phyloP scores from a whole-genome alignment of 2,888 invertebrate species.

The Eupelmus urozonus region DNA sequence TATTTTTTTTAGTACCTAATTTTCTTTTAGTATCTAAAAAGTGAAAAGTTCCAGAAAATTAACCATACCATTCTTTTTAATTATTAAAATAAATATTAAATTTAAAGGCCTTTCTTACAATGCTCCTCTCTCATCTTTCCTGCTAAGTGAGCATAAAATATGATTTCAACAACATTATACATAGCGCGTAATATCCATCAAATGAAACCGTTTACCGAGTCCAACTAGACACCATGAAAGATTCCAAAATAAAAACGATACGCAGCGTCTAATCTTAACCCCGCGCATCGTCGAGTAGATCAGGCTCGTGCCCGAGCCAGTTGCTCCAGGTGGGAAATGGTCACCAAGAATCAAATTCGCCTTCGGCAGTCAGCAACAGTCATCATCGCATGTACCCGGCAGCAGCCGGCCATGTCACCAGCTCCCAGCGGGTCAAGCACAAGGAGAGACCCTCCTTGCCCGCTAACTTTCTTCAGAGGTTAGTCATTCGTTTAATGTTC shows the following conservation, averaged over 20 bases:
- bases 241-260: background rate
- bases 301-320: conserved; percentile 95
- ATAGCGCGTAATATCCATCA: too few species aligned
- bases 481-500: conserved; percentile 74
- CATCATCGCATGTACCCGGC: conserved; percentile 74
- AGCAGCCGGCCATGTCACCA: conserved; percentile 72
- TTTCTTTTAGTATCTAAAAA: too few species aligned
- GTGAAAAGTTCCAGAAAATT: too few species aligned
- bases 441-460: conserved; percentile 81
- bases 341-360: conserved; percentile 79
- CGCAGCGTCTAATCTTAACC: conserved; percentile 31
- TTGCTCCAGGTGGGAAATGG: conserved; percentile 84
- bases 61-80: too few species aligned
- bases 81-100: too few species aligned
- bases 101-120: too few species aligned
- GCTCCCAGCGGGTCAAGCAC: conserved; percentile 82
- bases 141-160: too few species aligned
- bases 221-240: background rate
- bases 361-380: conserved; percentile 66
- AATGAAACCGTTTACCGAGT: background rate
- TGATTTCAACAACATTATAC: too few species aligned
- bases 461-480: conserved; percentile 76
- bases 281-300: conserved; percentile 80
- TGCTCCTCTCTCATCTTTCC: too few species aligned
- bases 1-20: too few species aligned